Percentiles rank a stretch among this genome's conserved stretches.
These are phyloP conservation scores for Sarcophaga variegata DNA, from an alignment of 2,888 invertebrate genomes.

Conservation along the genomic window DNA sequence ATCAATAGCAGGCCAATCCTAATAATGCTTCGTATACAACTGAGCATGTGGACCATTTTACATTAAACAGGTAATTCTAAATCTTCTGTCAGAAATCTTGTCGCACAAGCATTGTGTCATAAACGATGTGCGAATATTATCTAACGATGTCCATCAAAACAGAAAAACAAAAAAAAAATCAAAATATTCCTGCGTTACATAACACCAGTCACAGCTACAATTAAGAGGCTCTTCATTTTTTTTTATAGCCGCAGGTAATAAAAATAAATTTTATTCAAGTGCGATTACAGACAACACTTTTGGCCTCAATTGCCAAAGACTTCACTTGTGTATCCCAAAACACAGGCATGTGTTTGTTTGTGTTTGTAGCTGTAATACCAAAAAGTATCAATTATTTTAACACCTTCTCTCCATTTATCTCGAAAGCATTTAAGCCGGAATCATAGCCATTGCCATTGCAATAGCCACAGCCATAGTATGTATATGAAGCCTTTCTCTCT, in stretches of 20 bases:
- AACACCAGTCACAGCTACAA: background rate
- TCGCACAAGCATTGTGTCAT: too few relatives aligned
- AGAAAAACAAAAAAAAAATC: too few relatives aligned
- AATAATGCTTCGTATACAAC: too few relatives aligned
- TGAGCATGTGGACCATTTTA: too few relatives aligned
- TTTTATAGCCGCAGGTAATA: background rate
- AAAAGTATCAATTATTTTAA: slow-evolving; percentile 60
- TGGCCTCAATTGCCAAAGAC: background rate
- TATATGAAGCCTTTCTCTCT: slow-evolving; percentile 4
- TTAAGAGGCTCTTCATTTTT: background rate
- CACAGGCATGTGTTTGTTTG: background rate
- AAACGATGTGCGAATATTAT: too few relatives aligned
- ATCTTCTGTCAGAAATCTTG: too few relatives aligned
- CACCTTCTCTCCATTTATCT: slow-evolving; percentile 45
- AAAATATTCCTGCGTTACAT: background rate
- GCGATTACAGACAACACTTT: background rate
- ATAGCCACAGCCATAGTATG: too few relatives aligned
- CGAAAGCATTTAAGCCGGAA: background rate
- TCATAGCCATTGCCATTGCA: too few relatives aligned
- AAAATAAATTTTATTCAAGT: background rate
- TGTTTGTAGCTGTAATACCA: background rate
- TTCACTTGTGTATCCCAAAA: too few relatives aligned
- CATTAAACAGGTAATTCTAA: too few relatives aligned
- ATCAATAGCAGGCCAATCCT: too few relatives aligned
- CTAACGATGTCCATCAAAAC: too few relatives aligned